These are phyloP conservation scores for Protophormia terraenovae DNA, from an alignment of 2,888 invertebrate species.

Conservation along the genomic window DNA sequence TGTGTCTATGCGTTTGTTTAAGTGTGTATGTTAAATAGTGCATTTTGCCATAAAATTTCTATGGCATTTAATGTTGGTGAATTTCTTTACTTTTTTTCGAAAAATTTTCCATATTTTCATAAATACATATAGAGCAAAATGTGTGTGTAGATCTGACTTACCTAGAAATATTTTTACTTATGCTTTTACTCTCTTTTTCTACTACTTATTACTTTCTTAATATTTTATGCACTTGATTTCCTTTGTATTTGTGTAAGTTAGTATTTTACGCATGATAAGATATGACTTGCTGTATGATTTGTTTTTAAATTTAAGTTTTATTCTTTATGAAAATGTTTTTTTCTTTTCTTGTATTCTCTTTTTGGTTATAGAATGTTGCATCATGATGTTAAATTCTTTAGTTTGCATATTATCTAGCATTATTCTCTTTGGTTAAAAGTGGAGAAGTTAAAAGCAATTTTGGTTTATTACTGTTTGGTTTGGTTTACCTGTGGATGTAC, in stretches of 20 bases:
- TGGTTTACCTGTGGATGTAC: too few relatives aligned
- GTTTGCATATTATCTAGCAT: too few relatives aligned
- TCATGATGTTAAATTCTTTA: too few relatives aligned
- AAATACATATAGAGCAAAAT: background rate
- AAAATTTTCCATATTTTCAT: background rate
- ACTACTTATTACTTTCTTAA: background rate
- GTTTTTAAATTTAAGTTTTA: background rate
- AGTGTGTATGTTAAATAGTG: background rate
- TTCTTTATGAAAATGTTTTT: background rate
- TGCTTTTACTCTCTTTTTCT: background rate
- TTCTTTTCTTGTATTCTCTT: too few relatives aligned
- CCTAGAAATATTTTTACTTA: background rate
- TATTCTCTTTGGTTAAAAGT: too few relatives aligned
- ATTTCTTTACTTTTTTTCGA: background rate
- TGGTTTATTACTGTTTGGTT: background rate
- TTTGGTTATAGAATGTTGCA: too few relatives aligned
- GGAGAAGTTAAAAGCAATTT: background rate
- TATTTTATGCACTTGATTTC: background rate
- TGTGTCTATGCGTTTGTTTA: background rate
- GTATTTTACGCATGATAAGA: conserved; percentile 39
- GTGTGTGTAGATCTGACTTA: background rate
- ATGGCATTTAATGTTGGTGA: background rate
- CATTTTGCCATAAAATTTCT: background rate
- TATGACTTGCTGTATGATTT: background rate
- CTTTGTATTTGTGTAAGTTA: conserved; percentile 33